Conservation (phyloP, 2,797 vertebrate genomes). For the Ceyx erithaca region DNA sequence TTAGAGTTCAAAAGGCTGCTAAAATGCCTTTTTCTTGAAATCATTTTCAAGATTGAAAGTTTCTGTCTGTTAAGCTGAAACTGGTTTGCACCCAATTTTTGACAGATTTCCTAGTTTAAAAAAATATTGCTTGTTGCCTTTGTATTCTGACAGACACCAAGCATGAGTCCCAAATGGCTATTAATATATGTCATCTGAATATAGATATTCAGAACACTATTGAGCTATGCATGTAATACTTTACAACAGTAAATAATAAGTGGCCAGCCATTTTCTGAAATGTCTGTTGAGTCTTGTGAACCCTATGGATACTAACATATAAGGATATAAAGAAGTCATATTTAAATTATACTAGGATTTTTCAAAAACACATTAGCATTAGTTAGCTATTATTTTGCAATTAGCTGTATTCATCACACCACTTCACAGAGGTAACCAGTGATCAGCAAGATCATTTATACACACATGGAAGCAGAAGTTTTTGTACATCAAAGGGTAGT, state of each 20-base stretch:
- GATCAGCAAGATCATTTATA: background rate
- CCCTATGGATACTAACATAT: background rate
- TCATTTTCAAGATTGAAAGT: background rate
- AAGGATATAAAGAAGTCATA: background rate
- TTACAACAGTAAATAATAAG: background rate
- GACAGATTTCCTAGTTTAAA: background rate
- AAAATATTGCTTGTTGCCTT: background rate
- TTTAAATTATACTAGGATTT: background rate
- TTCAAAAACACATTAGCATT: background rate
- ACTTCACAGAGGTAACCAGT: background rate
- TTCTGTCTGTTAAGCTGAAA: background rate
- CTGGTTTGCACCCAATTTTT: background rate
- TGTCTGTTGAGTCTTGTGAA: background rate
- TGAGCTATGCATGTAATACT: background rate
- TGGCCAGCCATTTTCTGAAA: background rate
- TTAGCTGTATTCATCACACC: constrained; percentile 9
- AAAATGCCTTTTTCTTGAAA: background rate
- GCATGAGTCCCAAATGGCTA: background rate
- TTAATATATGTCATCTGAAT: background rate
- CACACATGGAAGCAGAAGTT: background rate
- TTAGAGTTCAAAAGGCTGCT: background rate
- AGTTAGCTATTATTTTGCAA: constrained; percentile 8
- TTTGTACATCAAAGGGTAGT: background rate
- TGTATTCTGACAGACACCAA: background rate
- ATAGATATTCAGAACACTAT: background rate